Evolutionary conservation across 2,888 invertebrate genomes (phyloP), one percentile per base, ranked within the genome.

Genomic region (Dolomedes plantarius): DNA sequence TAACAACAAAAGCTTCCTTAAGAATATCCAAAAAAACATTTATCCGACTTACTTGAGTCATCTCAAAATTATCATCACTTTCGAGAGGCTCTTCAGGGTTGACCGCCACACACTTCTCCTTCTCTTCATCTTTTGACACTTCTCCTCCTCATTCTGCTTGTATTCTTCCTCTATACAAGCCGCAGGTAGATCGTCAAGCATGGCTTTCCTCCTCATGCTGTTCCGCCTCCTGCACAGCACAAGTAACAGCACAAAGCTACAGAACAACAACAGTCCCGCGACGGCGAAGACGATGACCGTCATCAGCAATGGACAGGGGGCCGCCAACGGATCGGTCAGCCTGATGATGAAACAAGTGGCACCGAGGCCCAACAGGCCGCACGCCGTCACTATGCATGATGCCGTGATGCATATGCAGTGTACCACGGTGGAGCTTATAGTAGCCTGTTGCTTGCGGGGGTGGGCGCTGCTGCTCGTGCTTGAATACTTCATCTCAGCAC

Each of bases 391-490:
- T 23, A 86, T 72, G 16, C 78, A 74, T 0, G 78, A 68, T 7
- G 77, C 68, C 2, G 85, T 74, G 31, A 86, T 36, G 69, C 85
- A 86, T 19, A 86, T 62, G 29, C 78, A 79, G 11, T 79, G 73
- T 31, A 86, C 85, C 28, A 79, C 46, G 13, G 50, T 46, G 9
- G 78, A 64, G 28, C 78, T 74, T n/a, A 86, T 68, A 13, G 85
- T 74, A 11, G 74, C 23, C 64, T 73, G 77, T 29, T 72, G 77
- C 32, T 77, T 77, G 16, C 77, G 73, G 9, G 29, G 50, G 13
- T 23, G 29, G 9, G 50, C 2, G 5, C 23, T 23, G 19, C 19
- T 56, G 11, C 3, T 23, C 56, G 23, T 23, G 56, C 23, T 56
- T 23, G 56, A 56, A 23, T 23, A 56, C 56, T 56, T 56, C 56